Base-by-base conservation (phyloP, 2,888 invertebrate genomes). In the Phortica magna region DNA sequence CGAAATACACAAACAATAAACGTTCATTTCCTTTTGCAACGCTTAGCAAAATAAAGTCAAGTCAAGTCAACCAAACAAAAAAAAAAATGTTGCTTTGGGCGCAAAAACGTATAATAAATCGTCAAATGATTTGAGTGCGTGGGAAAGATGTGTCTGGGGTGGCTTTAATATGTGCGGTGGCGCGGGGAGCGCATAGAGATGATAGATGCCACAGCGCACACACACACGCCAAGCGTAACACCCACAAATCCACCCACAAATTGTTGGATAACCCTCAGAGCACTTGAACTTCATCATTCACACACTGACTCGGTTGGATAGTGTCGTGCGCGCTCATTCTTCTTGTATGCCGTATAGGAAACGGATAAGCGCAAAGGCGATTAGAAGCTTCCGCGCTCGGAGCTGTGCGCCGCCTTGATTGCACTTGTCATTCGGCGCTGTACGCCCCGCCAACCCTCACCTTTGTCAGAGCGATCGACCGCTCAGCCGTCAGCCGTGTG, bases 1-100 rank as follows among this genome's bases (percentile, higher is more conserved):
- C 17, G n/a, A 61, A 41, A 82, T 83, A 87, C 84, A 87, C 85
- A 82, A 80, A 77, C 72, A 75, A 77, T 79, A 57, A 75, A 41
- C 22, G 53, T 68, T 55, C 14, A 68, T 59, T 75, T 75, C 74
- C 74, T 55, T 43, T 42, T 64, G 12, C 64, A 1, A 31, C 31
- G 31, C 31, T 31, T 31, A 2, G 31, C 3, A 31, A 31, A 31
- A 31, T 31, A 14, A 12, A 48, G 31, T 9, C 31, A 31, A 64
- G 7, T 7, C 14, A 41, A 65, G 65, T 65, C 65, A 41, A 39
- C n/a, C 42, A 41, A 65, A 41, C 41, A 4, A 31, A 31, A 31
- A 31, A 31, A 31, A 1, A 31, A 31, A n/a, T n/a, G 31, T 31
- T 22, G 70, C 70, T 53, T 31, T 53, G 70, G 70, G 70, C 55